Evolutionary conservation across 2,113 vertebrate genomes (phyloP), one percentile per base, ranked within the genome.

Genomic region (Eclectus roratus): DNA sequence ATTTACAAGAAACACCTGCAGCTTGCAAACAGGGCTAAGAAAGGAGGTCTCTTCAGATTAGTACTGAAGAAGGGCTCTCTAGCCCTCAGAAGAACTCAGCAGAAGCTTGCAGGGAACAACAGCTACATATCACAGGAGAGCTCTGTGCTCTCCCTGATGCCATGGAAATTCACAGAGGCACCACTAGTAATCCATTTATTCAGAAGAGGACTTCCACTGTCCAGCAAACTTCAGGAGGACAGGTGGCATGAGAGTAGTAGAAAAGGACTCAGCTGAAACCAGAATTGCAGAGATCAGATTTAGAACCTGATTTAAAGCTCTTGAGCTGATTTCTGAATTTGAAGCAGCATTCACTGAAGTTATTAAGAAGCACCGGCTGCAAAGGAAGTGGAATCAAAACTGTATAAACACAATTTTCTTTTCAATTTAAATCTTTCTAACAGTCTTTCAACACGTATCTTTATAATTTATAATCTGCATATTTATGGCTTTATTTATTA

Each of bases 221-320:
- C 29, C 55, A 66, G 23, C 55, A 89, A 85, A 91, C 11, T 70
- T 74, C n/a, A n/a, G 35, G 17, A 68, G 14, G 4, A 37, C 83
- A 5, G 2, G 16, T 88, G 49, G 8, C 44, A 46, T 0, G 1
- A 85, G 10, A 55, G 9, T 5, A 52, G 53, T 19, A 80, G 47
- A 27, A 14, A 74, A 85, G 29, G 23, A 86, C 69, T 78, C 55
- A 88, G 63, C 8, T 63, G 85, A 93, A 92, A 78, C 43, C 46
- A 88, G 46, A 94, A 80, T 11, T 80, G 11, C 43, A 78, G 65
- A 92, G 25, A 73, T 70, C 43, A 63, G 55, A 68, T 80, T 74
- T 63, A 92, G 16, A 44, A 91, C 2, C 10, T 81, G 33, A 86
- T 86, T 88, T 93, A 90, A 96, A 93, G 70, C 88, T 85, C 76